phyloP scores from a whole-genome alignment of 2,113 vertebrate species.

The Rhinolophus ferrumequinum region DNA sequence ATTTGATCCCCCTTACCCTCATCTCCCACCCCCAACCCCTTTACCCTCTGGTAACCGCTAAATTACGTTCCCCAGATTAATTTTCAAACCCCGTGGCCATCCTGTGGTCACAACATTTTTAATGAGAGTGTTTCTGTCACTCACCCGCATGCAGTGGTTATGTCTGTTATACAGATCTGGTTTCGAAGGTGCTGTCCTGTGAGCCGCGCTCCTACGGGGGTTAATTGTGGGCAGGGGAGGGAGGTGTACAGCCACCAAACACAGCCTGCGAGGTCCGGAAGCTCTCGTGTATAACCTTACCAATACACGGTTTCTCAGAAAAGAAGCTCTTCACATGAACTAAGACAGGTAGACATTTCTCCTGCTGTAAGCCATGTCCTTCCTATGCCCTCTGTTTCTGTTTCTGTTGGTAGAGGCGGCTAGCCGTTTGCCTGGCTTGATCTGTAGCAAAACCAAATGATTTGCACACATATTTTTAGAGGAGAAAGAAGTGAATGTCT shows the following conservation, averaged over 20 bases:
- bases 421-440: constrained; percentile 35
- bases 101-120: constrained; percentile 35
- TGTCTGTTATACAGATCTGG: constrained; percentile 54
- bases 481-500: constrained; percentile 22
- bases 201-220: neutral
- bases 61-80: no score
- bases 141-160: constrained; percentile 56
- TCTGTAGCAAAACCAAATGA: constrained; percentile 46
- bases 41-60: no score
- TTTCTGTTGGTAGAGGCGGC: neutral
- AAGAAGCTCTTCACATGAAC: constrained; percentile 25
- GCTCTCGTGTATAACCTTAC: constrained; percentile 10
- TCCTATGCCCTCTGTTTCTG: neutral
- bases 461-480: constrained; percentile 39
- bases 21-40: no score
- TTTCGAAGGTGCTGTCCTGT: neutral
- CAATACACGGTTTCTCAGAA: constrained; percentile 32
- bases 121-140: constrained; percentile 62
- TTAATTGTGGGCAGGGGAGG: neutral
- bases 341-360: constrained; percentile 29
- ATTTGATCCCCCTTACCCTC: no score
- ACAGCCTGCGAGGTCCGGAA: constrained; percentile 26
- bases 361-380: neutral
- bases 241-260: neutral
- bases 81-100: no score